phyloP scores from a whole-genome alignment of 1,140 invertebrate species.

The Sinonovacula constricta region DNA sequence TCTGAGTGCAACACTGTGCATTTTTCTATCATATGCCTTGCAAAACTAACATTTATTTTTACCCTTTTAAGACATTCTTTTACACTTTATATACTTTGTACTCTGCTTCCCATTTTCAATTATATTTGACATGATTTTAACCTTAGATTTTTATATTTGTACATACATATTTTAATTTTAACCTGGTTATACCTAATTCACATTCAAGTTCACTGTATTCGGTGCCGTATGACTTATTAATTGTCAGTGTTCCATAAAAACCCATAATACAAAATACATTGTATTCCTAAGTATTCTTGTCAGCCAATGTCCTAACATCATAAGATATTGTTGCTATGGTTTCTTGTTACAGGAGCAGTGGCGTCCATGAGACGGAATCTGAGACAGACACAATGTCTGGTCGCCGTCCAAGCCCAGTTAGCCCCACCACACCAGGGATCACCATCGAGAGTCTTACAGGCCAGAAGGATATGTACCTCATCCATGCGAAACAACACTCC shows the following conservation, averaged over 20 bases:
- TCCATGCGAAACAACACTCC: slow-evolving; percentile 24
- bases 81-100: too few relatives aligned
- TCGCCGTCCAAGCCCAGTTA: slow-evolving; percentile 45
- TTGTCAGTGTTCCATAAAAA: not conserved
- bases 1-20: too few relatives aligned
- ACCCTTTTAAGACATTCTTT: too few relatives aligned
- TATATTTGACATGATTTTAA: too few relatives aligned
- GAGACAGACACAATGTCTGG: slow-evolving; percentile 77
- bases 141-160: too few relatives aligned
- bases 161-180: not conserved
- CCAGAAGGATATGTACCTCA: slow-evolving; percentile 47
- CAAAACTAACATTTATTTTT: too few relatives aligned
- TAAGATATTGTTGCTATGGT: not conserved
- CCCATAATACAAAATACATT: too few relatives aligned
- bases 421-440: slow-evolving; percentile 51
- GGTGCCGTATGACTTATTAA: not conserved
- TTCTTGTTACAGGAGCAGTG: slow-evolving; percentile 80
- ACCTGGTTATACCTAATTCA: not conserved
- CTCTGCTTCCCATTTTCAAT: too few relatives aligned
- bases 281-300: too few relatives aligned
- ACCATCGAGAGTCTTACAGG: slow-evolving; percentile 30
- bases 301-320: too few relatives aligned
- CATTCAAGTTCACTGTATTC: not conserved
- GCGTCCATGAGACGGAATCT: slow-evolving; percentile 81
- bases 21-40: too few relatives aligned